These are phyloP conservation scores for Megalonaias nervosa DNA, from an alignment of 1,140 invertebrate genomes.

Conservation along the genomic window DNA sequence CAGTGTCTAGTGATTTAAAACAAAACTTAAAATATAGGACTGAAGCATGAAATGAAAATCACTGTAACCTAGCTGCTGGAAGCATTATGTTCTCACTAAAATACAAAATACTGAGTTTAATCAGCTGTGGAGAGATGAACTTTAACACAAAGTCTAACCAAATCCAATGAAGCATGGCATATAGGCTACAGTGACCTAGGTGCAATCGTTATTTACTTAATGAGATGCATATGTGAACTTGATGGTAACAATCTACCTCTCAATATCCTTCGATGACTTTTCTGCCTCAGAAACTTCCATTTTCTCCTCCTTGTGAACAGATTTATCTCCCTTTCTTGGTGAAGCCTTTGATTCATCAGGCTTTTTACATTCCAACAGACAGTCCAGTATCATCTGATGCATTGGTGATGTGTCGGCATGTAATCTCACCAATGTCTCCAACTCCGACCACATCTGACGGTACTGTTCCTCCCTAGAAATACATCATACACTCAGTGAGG, in stretches of 20 bases:
- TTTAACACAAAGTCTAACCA: too few relatives aligned
- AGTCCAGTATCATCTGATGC: slow-evolving; percentile 87
- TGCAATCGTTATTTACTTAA: too few relatives aligned
- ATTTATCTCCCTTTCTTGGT: slow-evolving; percentile 62
- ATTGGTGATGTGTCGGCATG: slow-evolving; percentile 79
- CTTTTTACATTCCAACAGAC: slow-evolving; percentile 84
- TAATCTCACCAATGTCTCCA: slow-evolving; percentile 86
- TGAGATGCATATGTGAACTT: too few relatives aligned
- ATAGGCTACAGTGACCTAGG: too few relatives aligned
- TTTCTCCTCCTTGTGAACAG: slow-evolving; percentile 69
- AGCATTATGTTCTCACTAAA: too few relatives aligned
- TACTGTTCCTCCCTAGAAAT: slow-evolving; percentile 87
- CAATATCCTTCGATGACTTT: slow-evolving; percentile 76
- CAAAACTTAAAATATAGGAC: too few relatives aligned
- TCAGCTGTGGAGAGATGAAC: too few relatives aligned
- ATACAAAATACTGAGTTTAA: too few relatives aligned
- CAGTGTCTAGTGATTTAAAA: too few relatives aligned
- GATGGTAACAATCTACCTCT: slow-evolving; percentile 70
- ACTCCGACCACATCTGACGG: slow-evolving; percentile 88
- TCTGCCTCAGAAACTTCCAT: slow-evolving; percentile 77
- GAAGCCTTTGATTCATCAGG: slow-evolving; percentile 68
- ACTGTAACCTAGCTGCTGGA: too few relatives aligned
- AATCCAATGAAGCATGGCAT: too few relatives aligned
- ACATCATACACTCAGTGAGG: slow-evolving; percentile 9
- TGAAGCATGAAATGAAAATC: too few relatives aligned